Evolutionary conservation across 1,140 invertebrate species (phyloP).

Genomic region (Macrosteles quadrilineatus): DNA sequence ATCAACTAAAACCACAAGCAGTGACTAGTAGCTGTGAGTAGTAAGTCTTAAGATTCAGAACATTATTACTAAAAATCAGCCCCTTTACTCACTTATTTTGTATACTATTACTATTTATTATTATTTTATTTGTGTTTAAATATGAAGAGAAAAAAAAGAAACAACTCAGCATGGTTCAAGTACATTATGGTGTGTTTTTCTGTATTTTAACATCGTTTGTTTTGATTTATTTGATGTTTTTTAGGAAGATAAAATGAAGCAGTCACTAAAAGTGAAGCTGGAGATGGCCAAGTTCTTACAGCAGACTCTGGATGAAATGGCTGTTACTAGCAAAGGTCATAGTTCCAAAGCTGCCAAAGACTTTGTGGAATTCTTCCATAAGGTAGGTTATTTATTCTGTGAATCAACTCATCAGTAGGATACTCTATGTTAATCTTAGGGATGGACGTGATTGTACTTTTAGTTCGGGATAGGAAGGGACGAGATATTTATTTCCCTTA

Average conservation of each 20-base stretch:
- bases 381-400: no score
- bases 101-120: not conserved
- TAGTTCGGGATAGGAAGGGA: no score
- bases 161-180: not conserved
- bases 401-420: no score
- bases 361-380: conserved; percentile 89
- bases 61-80: no score
- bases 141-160: not conserved
- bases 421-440: no score
- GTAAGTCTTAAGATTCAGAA: no score
- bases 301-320: conserved; percentile 88
- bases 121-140: not conserved
- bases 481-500: no score
- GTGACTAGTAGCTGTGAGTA: no score
- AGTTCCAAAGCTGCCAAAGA: conserved; percentile 85
- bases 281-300: conserved; percentile 99
- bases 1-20: no score
- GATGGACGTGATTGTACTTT: no score
- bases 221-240: conserved; percentile 28
- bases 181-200: not conserved
- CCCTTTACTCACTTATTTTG: no score
- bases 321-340: conserved; percentile 75
- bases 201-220: not conserved
- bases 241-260: conserved; percentile 86
- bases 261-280: conserved; percentile 90